Evolutionary conservation across 1,140 invertebrate species (phyloP).

Genomic region (Ditylenchus dipsaci): DNA sequence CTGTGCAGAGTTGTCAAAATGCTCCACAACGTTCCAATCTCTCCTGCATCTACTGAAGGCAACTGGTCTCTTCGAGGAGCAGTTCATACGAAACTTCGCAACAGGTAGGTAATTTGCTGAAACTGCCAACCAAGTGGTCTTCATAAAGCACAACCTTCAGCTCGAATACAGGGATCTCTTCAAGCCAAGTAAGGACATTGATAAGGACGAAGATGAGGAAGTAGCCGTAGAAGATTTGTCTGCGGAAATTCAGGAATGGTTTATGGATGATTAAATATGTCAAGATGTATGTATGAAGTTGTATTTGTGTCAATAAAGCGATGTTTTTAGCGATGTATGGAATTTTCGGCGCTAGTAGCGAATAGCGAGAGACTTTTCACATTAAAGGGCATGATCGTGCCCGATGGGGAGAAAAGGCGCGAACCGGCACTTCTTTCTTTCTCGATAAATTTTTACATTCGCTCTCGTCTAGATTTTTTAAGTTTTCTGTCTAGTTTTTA

Average conservation of each 20-base stretch:
- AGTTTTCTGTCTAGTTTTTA: too few species aligned
- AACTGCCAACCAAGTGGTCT: neutral
- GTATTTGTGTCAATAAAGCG: neutral
- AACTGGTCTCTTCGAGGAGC: neutral
- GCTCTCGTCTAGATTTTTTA: too few species aligned
- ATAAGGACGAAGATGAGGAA: neutral
- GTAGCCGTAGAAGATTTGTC: neutral
- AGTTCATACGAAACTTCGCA: neutral
- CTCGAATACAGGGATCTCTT: neutral
- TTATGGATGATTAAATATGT: neutral
- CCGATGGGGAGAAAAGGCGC: too few species aligned
- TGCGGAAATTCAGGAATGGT: neutral
- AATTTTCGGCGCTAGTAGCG: too few species aligned
- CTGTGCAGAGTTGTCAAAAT: too few species aligned
- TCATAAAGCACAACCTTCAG: neutral
- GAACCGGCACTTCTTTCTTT: too few species aligned
- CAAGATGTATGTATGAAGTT: neutral
- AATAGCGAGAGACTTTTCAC: too few species aligned
- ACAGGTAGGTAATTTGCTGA: neutral
- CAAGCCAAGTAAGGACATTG: neutral
- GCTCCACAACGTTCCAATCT: too few species aligned
- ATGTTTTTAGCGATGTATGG: too few species aligned
- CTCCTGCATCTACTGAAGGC: too few species aligned
- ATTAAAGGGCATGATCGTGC: too few species aligned
- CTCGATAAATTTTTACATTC: too few species aligned